A percentile compares a stretch with the other conserved stretches of the same genome.
These are phyloP conservation scores for Oryzias melastigma DNA, from an alignment of 2,113 vertebrate species.

Conservation along the genomic window DNA sequence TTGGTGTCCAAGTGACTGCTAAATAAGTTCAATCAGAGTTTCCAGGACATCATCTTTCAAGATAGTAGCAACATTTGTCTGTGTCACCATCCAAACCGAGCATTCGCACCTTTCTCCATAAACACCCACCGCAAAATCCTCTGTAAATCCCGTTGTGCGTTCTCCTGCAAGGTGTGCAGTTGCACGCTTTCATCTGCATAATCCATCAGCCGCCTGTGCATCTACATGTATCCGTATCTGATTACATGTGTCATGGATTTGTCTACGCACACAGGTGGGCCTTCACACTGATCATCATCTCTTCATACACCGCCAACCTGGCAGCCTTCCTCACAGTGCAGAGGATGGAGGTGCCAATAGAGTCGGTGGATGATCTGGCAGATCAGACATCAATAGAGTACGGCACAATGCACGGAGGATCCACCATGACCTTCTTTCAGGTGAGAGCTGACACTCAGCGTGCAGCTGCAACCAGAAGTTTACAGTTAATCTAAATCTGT, in stretches of 20 bases:
- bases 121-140: conserved; percentile 22
- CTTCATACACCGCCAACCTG: conserved; percentile 97
- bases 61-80: conserved; percentile 1
- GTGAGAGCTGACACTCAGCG: conserved; percentile 71
- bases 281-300: conserved; percentile 98
- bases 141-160: conserved; percentile 30
- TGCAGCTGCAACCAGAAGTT: neutral
- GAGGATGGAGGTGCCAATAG: conserved; percentile 96
- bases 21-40: neutral
- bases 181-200: conserved; percentile 20
- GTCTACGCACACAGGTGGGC: conserved; percentile 86
- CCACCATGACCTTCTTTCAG: conserved; percentile 99
- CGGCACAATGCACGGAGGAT: conserved; percentile 95
- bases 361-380: conserved; percentile 95
- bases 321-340: conserved; percentile 96
- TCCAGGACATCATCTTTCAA: neutral
- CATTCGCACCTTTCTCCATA: conserved; percentile 23
- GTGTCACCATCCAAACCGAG: conserved; percentile 13
- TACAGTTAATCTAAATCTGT: too few relatives aligned
- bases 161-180: conserved; percentile 39
- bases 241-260: conserved; percentile 44
- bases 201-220: conserved; percentile 28
- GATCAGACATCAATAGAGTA: conserved; percentile 98
- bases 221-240: conserved; percentile 42
- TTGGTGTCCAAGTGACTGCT: too few relatives aligned